These are phyloP conservation scores for Diabrotica virgifera DNA, from an alignment of 1,140 invertebrate genomes.

Conservation along the genomic window DNA sequence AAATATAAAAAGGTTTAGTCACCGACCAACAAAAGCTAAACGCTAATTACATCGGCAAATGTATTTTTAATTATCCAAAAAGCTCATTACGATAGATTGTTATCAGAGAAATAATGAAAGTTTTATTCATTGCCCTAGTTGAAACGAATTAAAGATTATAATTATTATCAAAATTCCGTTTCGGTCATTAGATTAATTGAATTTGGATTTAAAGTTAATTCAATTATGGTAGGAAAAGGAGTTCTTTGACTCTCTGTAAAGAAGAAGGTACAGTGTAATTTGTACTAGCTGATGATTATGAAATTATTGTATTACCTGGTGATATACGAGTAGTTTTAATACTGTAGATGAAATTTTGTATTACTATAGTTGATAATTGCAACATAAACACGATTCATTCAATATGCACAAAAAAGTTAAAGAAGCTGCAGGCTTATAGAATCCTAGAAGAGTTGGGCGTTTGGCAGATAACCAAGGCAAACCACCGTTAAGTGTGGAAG, in stretches of 20 bases:
- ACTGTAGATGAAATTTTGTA: too few species aligned
- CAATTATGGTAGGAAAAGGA: not conserved
- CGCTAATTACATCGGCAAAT: constrained; percentile 2
- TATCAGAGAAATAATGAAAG: constrained; percentile 3
- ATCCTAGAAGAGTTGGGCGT: too few species aligned
- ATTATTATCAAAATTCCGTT: constrained; percentile 1
- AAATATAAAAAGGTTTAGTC: constrained; percentile 3
- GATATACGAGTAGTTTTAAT: too few species aligned
- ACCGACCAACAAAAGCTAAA: not conserved
- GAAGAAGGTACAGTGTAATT: too few species aligned
- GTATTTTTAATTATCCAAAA: constrained; percentile 3
- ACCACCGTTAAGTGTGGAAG: too few species aligned
- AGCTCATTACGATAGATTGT: constrained; percentile 2
- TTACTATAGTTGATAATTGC: too few species aligned
- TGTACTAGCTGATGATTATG: too few species aligned
- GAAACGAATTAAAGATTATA: not conserved
- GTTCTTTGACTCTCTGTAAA: not conserved
- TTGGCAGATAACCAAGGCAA: too few species aligned
- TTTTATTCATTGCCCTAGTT: constrained; percentile 2
- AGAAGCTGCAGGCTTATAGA: too few species aligned
- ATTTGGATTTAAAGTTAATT: not conserved
- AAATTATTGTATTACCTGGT: too few species aligned
- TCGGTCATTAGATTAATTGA: constrained; percentile 2
- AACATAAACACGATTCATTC: too few species aligned
- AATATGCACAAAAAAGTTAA: too few species aligned